These are phyloP conservation scores for Hormiphora californensis DNA, from an alignment of 37 sponge, comb jelly and placozoan species.

Conservation along the genomic window DNA sequence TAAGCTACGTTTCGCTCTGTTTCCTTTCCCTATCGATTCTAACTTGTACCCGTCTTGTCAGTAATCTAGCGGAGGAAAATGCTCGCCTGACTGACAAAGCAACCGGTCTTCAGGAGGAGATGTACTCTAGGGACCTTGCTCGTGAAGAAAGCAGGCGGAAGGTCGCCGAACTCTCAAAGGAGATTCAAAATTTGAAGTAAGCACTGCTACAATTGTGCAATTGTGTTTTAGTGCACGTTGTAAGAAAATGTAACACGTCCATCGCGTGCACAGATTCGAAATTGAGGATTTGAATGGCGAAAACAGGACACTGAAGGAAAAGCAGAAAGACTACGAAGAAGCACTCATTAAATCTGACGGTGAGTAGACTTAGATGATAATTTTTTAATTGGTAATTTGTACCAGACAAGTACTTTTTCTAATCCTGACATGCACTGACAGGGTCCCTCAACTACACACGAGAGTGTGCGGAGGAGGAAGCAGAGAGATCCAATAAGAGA, in stretches of 20 bases:
- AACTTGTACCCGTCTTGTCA: too few relatives aligned
- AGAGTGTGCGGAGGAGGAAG: constrained; percentile 47
- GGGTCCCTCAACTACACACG: constrained; percentile 52
- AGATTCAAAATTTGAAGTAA: constrained; percentile 11
- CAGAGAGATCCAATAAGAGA: constrained; percentile 34
- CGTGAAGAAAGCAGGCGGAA: constrained; percentile 10
- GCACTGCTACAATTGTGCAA: too few relatives aligned
- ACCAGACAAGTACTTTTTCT: too few relatives aligned
- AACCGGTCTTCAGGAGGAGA: constrained; percentile 18
- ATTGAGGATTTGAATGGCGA: constrained; percentile 14
- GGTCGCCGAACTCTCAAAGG: constrained; percentile 29
- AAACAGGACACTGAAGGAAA: constrained; percentile 21
- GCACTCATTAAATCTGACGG: constrained; percentile 54
- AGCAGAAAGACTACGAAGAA: constrained; percentile 53
- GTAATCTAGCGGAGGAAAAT: too few relatives aligned
- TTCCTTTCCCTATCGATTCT: too few relatives aligned
- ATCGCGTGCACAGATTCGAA: neutral
- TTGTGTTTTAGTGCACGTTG: too few relatives aligned
- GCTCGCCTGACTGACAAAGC: neutral
- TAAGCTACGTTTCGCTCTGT: too few relatives aligned
- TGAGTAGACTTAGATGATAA: too few relatives aligned
- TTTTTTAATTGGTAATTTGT: too few relatives aligned
- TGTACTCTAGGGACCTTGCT: constrained; percentile 39
- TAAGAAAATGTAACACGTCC: too few relatives aligned
- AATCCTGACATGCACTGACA: too few relatives aligned